phyloP scores from a whole-genome alignment of 2,113 vertebrate genomes.

The Podocnemis expansa region DNA sequence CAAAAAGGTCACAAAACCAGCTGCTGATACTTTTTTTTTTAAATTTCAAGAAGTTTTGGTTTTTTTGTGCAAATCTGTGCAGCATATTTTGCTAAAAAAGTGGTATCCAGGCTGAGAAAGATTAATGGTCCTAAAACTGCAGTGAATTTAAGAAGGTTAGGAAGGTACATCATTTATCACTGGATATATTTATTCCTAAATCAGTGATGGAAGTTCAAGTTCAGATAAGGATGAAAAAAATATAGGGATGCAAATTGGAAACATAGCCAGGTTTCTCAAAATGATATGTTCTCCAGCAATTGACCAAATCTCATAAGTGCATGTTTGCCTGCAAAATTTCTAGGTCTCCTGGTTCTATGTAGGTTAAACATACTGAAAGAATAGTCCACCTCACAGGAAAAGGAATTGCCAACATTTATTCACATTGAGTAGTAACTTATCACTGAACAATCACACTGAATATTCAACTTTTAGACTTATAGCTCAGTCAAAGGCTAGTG shows the following conservation, averaged over 20 bases:
- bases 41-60: background rate
- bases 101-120: background rate
- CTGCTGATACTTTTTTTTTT: background rate
- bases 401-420: background rate
- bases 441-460: background rate
- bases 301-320: background rate
- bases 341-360: background rate
- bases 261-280: background rate
- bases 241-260: background rate
- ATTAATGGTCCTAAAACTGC: background rate
- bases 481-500: background rate
- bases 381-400: background rate
- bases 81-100: background rate
- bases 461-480: background rate
- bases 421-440: background rate
- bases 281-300: background rate
- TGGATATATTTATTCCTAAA: background rate
- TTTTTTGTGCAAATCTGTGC: background rate
- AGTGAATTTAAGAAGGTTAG: background rate
- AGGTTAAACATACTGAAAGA: background rate
- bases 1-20: background rate
- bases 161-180: background rate
- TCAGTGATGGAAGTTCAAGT: background rate
- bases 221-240: background rate
- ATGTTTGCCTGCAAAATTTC: conserved; percentile 10